A percentile compares a stretch with the other conserved stretches of the same genome.
Conservation (phyloP, 2,113 vertebrate genomes). For the Bubo scandiacus region DNA sequence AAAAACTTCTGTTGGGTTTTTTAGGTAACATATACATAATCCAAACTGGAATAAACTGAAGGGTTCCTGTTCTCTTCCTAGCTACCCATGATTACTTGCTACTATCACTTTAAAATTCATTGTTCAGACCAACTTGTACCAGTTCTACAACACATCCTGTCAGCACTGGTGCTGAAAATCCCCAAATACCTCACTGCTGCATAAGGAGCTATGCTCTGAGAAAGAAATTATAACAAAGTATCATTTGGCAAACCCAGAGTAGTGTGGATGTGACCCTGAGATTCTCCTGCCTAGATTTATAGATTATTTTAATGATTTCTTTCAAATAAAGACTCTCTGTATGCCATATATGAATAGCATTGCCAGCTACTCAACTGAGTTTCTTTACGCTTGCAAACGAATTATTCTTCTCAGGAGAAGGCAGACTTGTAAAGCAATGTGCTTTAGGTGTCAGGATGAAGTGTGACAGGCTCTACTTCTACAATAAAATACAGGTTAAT, state of each 20-base stretch:
- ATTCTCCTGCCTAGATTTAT: not conserved
- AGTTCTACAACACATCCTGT: not conserved
- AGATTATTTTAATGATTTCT: not conserved
- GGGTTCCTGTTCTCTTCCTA: not conserved
- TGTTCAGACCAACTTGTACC: rapidly evolving
- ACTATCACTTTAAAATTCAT: not conserved
- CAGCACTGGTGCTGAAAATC: not conserved
- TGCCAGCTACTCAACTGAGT: not conserved
- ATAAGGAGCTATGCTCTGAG: not conserved
- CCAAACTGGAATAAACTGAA: not conserved
- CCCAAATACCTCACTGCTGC: too few species aligned
- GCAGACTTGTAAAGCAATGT: not conserved
- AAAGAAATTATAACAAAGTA: not conserved
- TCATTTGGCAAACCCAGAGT: not conserved
- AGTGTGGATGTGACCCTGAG: rapidly evolving
- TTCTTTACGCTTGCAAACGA: rapidly evolving
- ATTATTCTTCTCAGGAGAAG: not conserved
- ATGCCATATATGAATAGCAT: not conserved
- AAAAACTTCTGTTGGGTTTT: not conserved
- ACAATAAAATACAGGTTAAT: not conserved
- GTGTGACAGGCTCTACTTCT: not conserved
- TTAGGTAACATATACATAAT: not conserved
- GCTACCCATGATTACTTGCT: not conserved
- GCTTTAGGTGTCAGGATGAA: not conserved
- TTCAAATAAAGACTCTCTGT: not conserved